Conservation (phyloP, 2,888 invertebrate species). For the Coenonympha arcania region DNA sequence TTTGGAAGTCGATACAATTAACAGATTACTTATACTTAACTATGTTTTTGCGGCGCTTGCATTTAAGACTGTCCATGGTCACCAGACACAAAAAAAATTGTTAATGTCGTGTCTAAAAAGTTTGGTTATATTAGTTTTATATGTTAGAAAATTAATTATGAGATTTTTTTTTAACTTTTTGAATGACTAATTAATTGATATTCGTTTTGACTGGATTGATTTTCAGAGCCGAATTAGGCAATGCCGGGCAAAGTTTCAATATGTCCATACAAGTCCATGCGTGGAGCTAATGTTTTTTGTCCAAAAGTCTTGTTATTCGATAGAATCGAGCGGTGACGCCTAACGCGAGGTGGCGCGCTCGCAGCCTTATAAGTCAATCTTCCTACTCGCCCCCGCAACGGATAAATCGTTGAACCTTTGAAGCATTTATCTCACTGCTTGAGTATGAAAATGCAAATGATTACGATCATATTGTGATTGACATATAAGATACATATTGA, state of each 20-base stretch:
- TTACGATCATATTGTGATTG: no score
- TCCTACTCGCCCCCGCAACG: slow-evolving; percentile 70
- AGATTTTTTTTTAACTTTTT: no score
- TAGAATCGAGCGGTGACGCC: slow-evolving; percentile 63
- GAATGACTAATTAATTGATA: slow-evolving; percentile 21
- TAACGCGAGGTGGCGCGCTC: slow-evolving; percentile 43
- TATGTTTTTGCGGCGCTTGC: no score
- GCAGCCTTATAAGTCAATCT: slow-evolving; percentile 62
- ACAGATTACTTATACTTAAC: neutral
- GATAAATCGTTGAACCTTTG: slow-evolving; percentile 46
- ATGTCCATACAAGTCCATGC: slow-evolving; percentile 60
- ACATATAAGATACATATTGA: no score
- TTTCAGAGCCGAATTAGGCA: slow-evolving; percentile 30
- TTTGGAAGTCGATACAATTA: no score
- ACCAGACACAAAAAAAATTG: no score
- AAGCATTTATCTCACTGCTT: slow-evolving; percentile 50
- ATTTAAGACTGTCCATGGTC: no score
- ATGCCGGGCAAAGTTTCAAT: slow-evolving; percentile 46
- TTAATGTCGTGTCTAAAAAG: no score
- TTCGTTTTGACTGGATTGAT: slow-evolving; percentile 18
- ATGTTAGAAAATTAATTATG: no score
- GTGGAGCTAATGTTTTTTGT: slow-evolving; percentile 47
- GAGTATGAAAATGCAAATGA: no score
- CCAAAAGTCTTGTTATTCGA: slow-evolving; percentile 46
- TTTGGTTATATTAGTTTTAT: no score